Percentiles rank a stretch among this genome's conserved stretches.
Evolutionary conservation across 1,140 invertebrate species (phyloP).

Genomic region (Bombyx mandarina): DNA sequence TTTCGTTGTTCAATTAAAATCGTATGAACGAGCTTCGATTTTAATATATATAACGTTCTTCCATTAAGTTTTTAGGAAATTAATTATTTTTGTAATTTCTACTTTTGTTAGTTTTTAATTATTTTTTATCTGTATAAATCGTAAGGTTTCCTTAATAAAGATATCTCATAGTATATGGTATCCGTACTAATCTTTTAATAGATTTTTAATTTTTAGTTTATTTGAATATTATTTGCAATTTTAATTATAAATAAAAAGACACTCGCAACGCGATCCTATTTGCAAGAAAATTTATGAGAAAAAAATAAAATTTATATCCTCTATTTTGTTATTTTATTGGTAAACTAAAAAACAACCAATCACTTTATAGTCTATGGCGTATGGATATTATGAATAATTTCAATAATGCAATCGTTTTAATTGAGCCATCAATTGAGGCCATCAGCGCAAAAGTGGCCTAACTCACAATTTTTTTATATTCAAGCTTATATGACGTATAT

Average conservation of each 20-base stretch:
- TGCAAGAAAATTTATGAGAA: slow-evolving; percentile 66
- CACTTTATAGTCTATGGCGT: too few relatives aligned
- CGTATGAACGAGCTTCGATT: slow-evolving; percentile 16
- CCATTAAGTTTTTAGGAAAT: slow-evolving; percentile 54
- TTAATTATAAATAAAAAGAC: slow-evolving; percentile 37
- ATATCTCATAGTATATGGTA: slow-evolving; percentile 59
- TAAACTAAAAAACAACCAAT: too few relatives aligned
- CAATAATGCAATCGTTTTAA: too few relatives aligned
- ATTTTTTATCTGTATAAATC: slow-evolving; percentile 58
- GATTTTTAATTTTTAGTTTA: slow-evolving; percentile 37
- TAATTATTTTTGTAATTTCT: slow-evolving; percentile 33
- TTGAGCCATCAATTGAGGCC: too few relatives aligned
- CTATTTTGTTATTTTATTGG: slow-evolving; percentile 6
- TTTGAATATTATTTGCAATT: slow-evolving; percentile 28
- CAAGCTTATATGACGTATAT: too few relatives aligned
- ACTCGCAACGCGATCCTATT: slow-evolving; percentile 59
- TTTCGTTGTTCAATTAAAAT: slow-evolving; percentile 38
- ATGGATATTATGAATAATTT: too few relatives aligned
- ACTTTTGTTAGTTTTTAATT: slow-evolving; percentile 25
- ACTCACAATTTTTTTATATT: too few relatives aligned
- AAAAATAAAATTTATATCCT: slow-evolving; percentile 64
- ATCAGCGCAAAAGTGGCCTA: too few relatives aligned
- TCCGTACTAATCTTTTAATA: too few relatives aligned
- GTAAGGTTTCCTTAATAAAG: slow-evolving; percentile 41
- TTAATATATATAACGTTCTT: slow-evolving; percentile 32